Evolutionary conservation across 2,888 invertebrate genomes (phyloP).

Genomic region (Fragum sueziense): DNA sequence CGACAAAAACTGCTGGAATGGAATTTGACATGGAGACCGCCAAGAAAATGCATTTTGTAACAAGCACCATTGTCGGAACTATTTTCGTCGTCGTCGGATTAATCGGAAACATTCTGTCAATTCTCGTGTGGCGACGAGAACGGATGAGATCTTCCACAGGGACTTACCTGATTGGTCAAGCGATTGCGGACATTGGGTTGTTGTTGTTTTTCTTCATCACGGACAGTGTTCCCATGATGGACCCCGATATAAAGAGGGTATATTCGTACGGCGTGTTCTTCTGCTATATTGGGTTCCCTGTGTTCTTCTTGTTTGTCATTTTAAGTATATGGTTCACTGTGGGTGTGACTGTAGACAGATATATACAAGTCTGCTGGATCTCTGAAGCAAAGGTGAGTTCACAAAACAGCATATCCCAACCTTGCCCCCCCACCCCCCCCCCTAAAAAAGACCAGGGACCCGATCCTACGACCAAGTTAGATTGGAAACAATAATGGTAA

Average conservation of each 20-base stretch:
- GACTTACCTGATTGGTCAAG: conserved; percentile 68
- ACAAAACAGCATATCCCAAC: too few species aligned
- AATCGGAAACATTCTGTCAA: conserved; percentile 51
- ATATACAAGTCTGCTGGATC: conserved; percentile 76
- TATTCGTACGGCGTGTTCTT: conserved; percentile 66
- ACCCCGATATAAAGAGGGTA: conserved; percentile 50
- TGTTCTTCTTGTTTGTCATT: conserved; percentile 70
- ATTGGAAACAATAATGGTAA: too few species aligned
- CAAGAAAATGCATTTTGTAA: conserved; percentile 49
- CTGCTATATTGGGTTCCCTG: conserved; percentile 70
- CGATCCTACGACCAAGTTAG: too few species aligned
- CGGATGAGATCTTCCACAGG: conserved; percentile 59
- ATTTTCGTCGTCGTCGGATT: conserved; percentile 53
- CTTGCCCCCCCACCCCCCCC: too few species aligned
- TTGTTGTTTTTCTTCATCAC: conserved; percentile 67
- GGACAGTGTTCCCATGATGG: conserved; percentile 62
- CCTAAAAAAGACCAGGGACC: too few species aligned
- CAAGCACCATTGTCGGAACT: conserved; percentile 43
- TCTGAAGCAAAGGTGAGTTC: conserved; percentile 66
- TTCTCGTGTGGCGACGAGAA: conserved; percentile 50
- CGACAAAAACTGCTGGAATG: conserved; percentile 4
- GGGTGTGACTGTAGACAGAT: conserved; percentile 76
- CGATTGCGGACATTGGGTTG: conserved; percentile 67
- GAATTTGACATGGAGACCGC: conserved; percentile 44
- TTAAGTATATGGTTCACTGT: conserved; percentile 76